Evolutionary conservation across 2,113 vertebrate species (phyloP).

Genomic region (Orycteropus afer): DNA sequence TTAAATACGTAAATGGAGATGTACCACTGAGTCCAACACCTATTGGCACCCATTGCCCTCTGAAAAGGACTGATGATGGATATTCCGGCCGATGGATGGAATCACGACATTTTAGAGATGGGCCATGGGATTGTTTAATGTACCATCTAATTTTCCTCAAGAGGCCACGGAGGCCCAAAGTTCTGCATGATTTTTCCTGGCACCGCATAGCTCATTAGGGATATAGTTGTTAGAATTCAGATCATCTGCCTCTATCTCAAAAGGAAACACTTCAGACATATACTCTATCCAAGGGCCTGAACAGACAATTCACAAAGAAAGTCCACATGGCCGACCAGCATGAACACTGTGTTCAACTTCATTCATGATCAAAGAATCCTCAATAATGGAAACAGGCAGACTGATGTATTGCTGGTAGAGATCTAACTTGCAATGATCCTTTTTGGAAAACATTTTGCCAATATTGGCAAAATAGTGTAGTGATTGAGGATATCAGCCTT

Average conservation of each 20-base stretch:
- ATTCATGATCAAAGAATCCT: neutral
- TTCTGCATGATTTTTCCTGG: neutral
- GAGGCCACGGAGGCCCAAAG: constrained; percentile 20
- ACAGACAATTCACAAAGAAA: constrained; percentile 46
- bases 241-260: constrained; percentile 37
- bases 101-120: constrained; percentile 1
- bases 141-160: constrained; percentile 40
- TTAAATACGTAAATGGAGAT: constrained; percentile 19
- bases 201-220: constrained; percentile 43
- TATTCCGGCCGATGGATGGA: neutral
- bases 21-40: neutral
- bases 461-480: neutral
- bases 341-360: neutral
- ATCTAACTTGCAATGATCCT: neutral
- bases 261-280: constrained; percentile 53
- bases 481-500: neutral
- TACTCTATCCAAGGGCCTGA: constrained; percentile 26
- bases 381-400: neutral
- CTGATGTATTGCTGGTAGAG: neutral
- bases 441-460: neutral
- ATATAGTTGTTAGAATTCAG: constrained; percentile 64
- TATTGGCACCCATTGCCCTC: neutral
- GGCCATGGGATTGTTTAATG: neutral
- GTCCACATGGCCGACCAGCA: neutral
- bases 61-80: neutral